A percentile compares a stretch with the other conserved stretches of the same genome.
Evolutionary conservation across 2,797 vertebrate genomes (phyloP).

Genomic region (Sebastiscus tertius): DNA sequence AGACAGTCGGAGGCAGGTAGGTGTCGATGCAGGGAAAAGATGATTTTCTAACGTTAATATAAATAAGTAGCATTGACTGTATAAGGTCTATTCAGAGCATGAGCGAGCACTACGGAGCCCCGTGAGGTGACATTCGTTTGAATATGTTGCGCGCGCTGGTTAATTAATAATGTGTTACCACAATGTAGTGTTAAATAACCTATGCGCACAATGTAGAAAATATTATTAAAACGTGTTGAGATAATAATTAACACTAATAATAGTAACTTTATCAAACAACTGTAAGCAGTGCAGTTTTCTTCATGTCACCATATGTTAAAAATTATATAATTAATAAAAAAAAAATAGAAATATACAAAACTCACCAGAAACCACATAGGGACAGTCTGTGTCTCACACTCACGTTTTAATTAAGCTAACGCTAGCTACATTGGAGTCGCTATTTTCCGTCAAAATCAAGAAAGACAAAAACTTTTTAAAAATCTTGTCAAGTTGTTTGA

Average conservation of each 20-base stretch:
- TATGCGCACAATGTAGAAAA: neutral
- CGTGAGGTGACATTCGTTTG: neutral
- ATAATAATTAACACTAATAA: neutral
- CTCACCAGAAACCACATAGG: neutral
- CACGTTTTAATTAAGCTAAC: neutral
- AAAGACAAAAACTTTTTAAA: too few relatives aligned
- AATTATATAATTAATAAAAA: too few relatives aligned
- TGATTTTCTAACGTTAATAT: neutral
- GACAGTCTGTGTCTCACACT: fast-evolving
- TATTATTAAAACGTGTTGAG: neutral
- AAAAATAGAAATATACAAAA: neutral
- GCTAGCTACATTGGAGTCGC: neutral
- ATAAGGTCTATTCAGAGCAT: too few relatives aligned
- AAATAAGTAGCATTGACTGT: neutral
- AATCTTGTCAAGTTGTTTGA: neutral
- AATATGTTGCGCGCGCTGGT: neutral
- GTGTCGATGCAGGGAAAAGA: neutral
- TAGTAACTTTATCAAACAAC: neutral
- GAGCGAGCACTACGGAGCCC: neutral
- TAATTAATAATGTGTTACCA: neutral
- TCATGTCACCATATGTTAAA: too few relatives aligned
- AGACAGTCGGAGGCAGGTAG: neutral
- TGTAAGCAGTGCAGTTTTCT: neutral
- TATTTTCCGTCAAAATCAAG: neutral
- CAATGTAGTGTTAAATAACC: neutral